These are phyloP conservation scores for Pimephales promelas DNA, from an alignment of 2,113 vertebrate species.

Conservation along the genomic window DNA sequence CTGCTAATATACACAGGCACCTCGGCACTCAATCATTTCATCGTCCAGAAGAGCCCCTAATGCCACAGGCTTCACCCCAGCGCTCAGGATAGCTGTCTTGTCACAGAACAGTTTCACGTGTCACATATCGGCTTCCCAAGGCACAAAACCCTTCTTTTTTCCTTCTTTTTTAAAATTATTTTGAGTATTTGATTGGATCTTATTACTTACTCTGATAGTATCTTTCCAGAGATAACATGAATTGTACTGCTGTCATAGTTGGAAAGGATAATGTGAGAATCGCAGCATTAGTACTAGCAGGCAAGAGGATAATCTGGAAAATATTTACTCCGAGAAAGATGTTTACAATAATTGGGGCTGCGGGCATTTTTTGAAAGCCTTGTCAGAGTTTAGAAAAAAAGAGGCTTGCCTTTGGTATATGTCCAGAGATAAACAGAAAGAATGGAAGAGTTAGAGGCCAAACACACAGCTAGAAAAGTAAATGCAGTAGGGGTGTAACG, in stretches of 20 bases:
- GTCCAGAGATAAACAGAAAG: slow-evolving; percentile 30
- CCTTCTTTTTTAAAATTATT: neutral
- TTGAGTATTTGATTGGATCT: neutral
- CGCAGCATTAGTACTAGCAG: neutral
- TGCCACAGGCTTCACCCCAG: slow-evolving; percentile 13
- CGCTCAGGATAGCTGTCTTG: slow-evolving; percentile 18
- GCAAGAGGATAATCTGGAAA: slow-evolving; percentile 30
- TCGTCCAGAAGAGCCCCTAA: slow-evolving; percentile 16
- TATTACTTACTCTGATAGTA: neutral
- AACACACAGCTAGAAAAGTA: neutral
- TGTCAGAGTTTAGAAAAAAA: slow-evolving; percentile 5
- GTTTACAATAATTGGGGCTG: neutral
- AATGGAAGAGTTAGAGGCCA: neutral
- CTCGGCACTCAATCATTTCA: neutral
- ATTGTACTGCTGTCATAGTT: neutral
- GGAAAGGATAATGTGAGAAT: neutral
- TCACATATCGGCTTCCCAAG: slow-evolving; percentile 2
- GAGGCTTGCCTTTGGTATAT: slow-evolving; percentile 39
- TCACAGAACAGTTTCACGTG: neutral
- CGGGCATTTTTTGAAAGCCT: slow-evolving; percentile 34
- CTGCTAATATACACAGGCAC: slow-evolving; percentile 36
- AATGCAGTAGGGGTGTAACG: no score
- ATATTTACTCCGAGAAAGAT: slow-evolving; percentile 23
- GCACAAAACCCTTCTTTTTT: neutral
- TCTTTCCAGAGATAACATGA: slow-evolving; percentile 13